A percentile compares a stretch with the other conserved stretches of the same genome.
Evolutionary conservation across 2,888 invertebrate genomes (phyloP).

Genomic region (Orthonevra nobilis): DNA sequence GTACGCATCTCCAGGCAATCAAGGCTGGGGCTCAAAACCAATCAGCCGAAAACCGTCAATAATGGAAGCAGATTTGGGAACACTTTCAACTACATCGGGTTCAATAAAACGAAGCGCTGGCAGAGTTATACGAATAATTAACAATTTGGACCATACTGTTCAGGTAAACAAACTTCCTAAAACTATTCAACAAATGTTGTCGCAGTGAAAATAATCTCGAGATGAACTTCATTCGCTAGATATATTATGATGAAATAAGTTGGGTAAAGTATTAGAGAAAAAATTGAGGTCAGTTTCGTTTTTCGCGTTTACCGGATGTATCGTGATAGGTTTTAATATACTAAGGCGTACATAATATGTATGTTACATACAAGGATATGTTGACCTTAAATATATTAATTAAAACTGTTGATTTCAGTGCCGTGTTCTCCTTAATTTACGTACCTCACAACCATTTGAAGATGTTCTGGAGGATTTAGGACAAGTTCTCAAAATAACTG

Average conservation of each 20-base stretch:
- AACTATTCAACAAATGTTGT: too few relatives aligned
- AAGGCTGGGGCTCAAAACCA: slow-evolving; percentile 84
- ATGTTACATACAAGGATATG: too few relatives aligned
- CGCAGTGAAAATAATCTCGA: too few relatives aligned
- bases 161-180: slow-evolving; percentile 84
- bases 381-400: too few relatives aligned
- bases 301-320: slow-evolving; percentile 25
- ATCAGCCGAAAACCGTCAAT: slow-evolving; percentile 91
- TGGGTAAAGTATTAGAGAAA: slow-evolving; percentile 7
- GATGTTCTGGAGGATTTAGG: slow-evolving; percentile 96
- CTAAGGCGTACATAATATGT: too few relatives aligned
- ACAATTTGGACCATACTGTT: slow-evolving; percentile 94
- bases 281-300: slow-evolving; percentile 26
- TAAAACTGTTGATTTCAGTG: slow-evolving; percentile 83
- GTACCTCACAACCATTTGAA: slow-evolving; percentile 96
- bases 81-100: slow-evolving; percentile 84
- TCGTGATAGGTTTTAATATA: slow-evolving; percentile 13
- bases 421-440: slow-evolving; percentile 93
- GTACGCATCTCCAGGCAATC: slow-evolving; percentile 85
- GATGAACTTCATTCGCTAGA: too few relatives aligned
- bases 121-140: slow-evolving; percentile 94
- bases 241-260: too few relatives aligned
- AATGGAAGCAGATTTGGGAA: slow-evolving; percentile 86
- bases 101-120: slow-evolving; percentile 89
- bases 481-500: slow-evolving; percentile 94